A percentile compares a stretch with the other conserved stretches of the same genome.
Conservation (phyloP, 2,113 vertebrate genomes). For the Antidorcas marsupialis region DNA sequence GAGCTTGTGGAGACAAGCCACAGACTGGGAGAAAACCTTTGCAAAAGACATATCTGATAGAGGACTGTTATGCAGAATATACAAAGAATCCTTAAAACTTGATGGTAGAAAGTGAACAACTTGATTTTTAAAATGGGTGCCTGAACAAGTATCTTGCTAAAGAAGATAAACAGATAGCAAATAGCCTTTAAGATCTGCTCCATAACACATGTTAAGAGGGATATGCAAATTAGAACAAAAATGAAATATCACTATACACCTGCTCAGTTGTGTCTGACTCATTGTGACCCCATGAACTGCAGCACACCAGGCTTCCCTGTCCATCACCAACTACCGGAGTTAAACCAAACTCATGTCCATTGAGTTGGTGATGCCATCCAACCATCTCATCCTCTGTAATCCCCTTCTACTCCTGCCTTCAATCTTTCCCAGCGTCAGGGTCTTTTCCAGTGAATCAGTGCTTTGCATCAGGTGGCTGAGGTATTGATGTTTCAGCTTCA, state of each 20-base stretch:
- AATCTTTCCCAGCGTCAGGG: not conserved
- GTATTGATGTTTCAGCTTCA: not conserved
- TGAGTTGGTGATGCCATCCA: not conserved
- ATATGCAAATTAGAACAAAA: not conserved
- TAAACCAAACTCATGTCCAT: not conserved
- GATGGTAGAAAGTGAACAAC: not conserved
- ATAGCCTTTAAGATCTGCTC: not conserved
- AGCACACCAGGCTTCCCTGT: not conserved
- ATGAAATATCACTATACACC: not conserved
- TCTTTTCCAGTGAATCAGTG: not conserved
- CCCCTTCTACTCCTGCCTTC: rapidly evolving
- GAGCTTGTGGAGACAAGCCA: not conserved
- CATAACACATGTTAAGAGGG: not conserved
- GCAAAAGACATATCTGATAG: not conserved
- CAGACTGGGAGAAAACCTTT: not conserved
- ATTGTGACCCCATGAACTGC: rapidly evolving
- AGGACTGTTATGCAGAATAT: not conserved
- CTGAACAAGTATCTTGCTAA: not conserved
- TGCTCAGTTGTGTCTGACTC: not conserved
- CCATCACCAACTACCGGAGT: not conserved
- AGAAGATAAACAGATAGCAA: not conserved
- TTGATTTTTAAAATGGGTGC: not conserved
- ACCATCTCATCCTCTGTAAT: not conserved
- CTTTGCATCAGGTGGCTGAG: not conserved
- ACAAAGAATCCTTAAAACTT: not conserved